Conservation (phyloP, 2,888 invertebrate genomes). For the Pterostichus niger region DNA sequence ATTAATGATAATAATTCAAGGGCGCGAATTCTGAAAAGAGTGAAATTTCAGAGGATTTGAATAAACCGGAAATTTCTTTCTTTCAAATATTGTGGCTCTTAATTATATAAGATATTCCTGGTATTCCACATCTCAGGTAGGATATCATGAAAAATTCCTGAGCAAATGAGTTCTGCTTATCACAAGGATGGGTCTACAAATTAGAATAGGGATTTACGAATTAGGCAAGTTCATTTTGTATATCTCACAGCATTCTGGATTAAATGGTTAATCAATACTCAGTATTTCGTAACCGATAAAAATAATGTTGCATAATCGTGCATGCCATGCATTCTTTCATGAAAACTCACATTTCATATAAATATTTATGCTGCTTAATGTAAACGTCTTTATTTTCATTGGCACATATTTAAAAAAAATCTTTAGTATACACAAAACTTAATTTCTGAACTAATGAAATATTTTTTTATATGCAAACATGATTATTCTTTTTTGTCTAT, state of each 20-base stretch:
- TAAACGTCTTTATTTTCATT: background rate
- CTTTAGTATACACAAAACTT: too few relatives aligned
- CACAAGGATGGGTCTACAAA: conserved; percentile 23
- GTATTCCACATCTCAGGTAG: conserved; percentile 1
- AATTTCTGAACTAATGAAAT: too few relatives aligned
- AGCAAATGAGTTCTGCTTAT: conserved; percentile 4
- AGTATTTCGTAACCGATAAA: conserved; percentile 31
- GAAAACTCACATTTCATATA: conserved; percentile 1
- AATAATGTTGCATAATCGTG: conserved; percentile 46
- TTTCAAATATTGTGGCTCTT: background rate
- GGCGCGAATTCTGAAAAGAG: background rate
- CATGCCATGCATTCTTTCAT: conserved; percentile 5
- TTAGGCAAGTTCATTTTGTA: conserved; percentile 23
- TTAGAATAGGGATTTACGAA: background rate
- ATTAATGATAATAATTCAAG: conserved; percentile 9
- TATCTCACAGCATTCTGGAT: conserved; percentile 8
- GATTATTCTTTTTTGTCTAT: too few relatives aligned
- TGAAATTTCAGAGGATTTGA: background rate
- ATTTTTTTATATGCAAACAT: too few relatives aligned
- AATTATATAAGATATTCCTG: conserved; percentile 27
- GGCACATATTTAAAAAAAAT: too few relatives aligned
- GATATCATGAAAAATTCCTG: conserved; percentile 40
- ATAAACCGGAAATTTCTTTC: conserved; percentile 10
- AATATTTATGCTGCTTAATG: background rate
- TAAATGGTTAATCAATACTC: conserved; percentile 24